phyloP scores from a whole-genome alignment of 2,113 vertebrate species.

The Sarotherodon lohbergeri region DNA sequence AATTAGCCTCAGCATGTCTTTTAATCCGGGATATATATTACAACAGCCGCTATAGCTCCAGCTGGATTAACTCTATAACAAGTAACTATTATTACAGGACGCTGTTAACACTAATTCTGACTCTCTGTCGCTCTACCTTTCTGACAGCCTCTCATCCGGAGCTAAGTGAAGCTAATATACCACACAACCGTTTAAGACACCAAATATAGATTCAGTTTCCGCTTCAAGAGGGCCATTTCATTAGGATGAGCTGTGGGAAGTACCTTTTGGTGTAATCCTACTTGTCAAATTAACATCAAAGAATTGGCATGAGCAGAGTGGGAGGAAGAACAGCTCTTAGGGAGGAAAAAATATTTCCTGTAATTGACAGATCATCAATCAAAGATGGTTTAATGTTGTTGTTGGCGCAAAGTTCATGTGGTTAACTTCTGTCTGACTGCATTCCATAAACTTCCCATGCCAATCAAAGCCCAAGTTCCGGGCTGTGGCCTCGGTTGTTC shows the following conservation, averaged over 20 bases:
- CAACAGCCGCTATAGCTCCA: slow-evolving; percentile 41
- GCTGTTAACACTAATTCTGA: slow-evolving; percentile 24
- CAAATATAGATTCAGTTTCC: slow-evolving; percentile 44
- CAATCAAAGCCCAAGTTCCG: not conserved
- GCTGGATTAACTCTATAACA: slow-evolving; percentile 62
- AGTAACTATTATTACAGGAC: slow-evolving; percentile 50
- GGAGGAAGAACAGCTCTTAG: slow-evolving; percentile 11
- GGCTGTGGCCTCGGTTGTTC: not conserved
- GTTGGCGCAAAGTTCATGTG: not conserved
- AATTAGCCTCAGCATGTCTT: slow-evolving; percentile 69
- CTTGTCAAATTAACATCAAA: slow-evolving; percentile 67
- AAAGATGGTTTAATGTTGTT: slow-evolving; percentile 22
- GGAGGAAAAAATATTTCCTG: slow-evolving; percentile 24
- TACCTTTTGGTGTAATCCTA: slow-evolving; percentile 48
- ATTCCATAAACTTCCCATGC: not conserved
- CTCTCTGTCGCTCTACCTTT: not conserved
- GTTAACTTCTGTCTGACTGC: not conserved
- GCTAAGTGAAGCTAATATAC: slow-evolving; percentile 20
- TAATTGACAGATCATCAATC: slow-evolving; percentile 37
- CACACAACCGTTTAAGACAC: not conserved
- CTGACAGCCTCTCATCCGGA: not conserved
- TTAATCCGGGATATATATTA: slow-evolving; percentile 81
- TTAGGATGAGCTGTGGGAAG: slow-evolving; percentile 40
- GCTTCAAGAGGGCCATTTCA: slow-evolving; percentile 13
- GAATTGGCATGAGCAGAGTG: slow-evolving; percentile 21